phyloP scores from a whole-genome alignment of 2,888 invertebrate genomes.

The Listrodromus nycthemerus region DNA sequence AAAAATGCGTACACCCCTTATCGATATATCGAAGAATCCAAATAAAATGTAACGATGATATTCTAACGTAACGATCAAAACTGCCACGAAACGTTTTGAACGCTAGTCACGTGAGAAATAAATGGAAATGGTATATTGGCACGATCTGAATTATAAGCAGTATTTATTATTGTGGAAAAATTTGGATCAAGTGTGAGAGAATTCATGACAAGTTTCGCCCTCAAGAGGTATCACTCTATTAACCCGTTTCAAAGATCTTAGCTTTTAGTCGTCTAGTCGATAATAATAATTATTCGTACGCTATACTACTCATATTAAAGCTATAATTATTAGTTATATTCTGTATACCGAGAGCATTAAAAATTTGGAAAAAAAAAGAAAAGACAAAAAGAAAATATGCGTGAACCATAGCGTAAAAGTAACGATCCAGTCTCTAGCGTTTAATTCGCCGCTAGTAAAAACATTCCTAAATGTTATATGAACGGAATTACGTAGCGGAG shows the following conservation, averaged over 20 bases:
- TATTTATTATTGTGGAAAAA: slow-evolving; percentile 16
- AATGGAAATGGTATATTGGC: slow-evolving; percentile 43
- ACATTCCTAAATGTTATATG: slow-evolving; percentile 78
- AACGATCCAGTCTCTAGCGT: slow-evolving; percentile 33
- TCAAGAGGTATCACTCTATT: slow-evolving; percentile 38
- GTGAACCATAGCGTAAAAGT: slow-evolving; percentile 51
- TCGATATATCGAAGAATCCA: slow-evolving; percentile 54
- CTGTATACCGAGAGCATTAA: slow-evolving; percentile 59
- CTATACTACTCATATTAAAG: slow-evolving; percentile 29
- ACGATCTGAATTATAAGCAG: slow-evolving; percentile 40
- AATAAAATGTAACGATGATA: slow-evolving; percentile 22
- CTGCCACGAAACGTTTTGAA: slow-evolving; percentile 36
- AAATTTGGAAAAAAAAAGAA: slow-evolving; percentile 32
- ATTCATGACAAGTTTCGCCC: slow-evolving; percentile 23
- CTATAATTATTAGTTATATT: slow-evolving; percentile 71
- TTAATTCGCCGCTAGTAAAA: slow-evolving; percentile 54
- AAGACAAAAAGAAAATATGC: neutral
- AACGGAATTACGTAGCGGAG: slow-evolving; percentile 51
- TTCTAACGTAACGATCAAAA: slow-evolving; percentile 52
- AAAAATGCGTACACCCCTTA: slow-evolving; percentile 33
- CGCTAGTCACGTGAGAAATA: slow-evolving; percentile 60
- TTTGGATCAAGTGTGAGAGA: slow-evolving; percentile 12
- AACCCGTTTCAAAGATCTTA: slow-evolving; percentile 64
- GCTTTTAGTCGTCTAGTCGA: slow-evolving; percentile 79
- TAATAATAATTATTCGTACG: slow-evolving; percentile 73